Evolutionary conservation across 2,888 invertebrate species (phyloP), one percentile per base, ranked within the genome.

Genomic region (Drosophila colorata): DNA sequence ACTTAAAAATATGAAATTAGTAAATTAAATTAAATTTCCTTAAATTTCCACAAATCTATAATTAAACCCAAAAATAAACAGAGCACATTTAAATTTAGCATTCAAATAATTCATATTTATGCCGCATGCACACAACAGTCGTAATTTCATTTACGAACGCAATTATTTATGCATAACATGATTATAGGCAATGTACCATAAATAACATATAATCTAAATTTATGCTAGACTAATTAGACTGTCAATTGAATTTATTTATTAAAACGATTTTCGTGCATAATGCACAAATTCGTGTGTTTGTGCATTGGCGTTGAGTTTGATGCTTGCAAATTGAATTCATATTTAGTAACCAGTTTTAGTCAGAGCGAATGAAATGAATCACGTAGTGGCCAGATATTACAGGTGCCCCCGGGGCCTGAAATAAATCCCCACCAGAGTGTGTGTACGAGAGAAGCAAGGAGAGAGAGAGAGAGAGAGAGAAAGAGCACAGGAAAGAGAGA

Each of bases 261-360:
- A 2, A 33, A 33, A 20, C 20, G 31, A 40, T 33, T 14, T 25
- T 4, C 14, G n/a, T 23, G 13, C 31, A 40, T 28, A 28, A 51
- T 33, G 5, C 20, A 43, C 20, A 11, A 11, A 33, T 53, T 38
- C 20, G 1, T 33, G 14, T 23, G n/a, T 13, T 63, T 40, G 14
- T 23, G 40, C 31, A 14, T n/a, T 6, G 11, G n/a, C 20, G 16
- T 40, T 20, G 23, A 33, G 23, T 58, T 18, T 9, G 9, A 40
- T 41, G 11, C 23, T 1, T 16, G 16, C 16, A 2, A 25, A 16
- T 55, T 47, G 3, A 64, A 48, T 48, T 28, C 14, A 16, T 20
- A 20, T 41, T 64, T 23, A 11, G 9, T 16, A 52, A 66, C 64
- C 53, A 7, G 64, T 44, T 64, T 52, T 51, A 66, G 35, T 33